These are phyloP conservation scores for Tetranychus piercei DNA, from an alignment of 2,888 invertebrate genomes.

Conservation along the genomic window DNA sequence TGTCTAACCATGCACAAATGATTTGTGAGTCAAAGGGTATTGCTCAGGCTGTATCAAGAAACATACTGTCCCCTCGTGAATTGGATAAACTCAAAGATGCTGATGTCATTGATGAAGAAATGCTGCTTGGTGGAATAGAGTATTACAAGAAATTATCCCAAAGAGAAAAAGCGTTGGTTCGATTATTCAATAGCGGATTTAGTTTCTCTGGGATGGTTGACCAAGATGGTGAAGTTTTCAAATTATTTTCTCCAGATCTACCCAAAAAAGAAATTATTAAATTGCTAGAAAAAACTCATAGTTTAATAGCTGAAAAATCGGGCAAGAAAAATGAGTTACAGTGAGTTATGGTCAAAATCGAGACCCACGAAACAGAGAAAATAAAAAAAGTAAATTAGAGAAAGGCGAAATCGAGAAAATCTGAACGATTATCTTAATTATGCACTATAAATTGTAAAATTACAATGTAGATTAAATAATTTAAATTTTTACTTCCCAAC, in stretches of 20 bases:
- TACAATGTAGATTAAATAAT: too few species aligned
- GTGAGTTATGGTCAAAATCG: too few species aligned
- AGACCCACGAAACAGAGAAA: too few species aligned
- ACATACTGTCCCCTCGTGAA: neutral
- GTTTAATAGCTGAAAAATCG: neutral
- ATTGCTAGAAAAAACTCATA: neutral
- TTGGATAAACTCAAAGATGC: neutral
- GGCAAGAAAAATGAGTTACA: too few species aligned
- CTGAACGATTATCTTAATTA: too few species aligned
- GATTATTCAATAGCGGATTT: neutral
- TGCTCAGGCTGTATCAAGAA: neutral
- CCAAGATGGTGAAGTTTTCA: neutral
- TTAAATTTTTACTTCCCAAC: too few species aligned
- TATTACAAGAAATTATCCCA: neutral
- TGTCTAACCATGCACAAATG: neutral
- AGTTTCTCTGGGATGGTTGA: neutral
- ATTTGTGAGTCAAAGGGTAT: neutral
- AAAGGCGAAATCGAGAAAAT: too few species aligned
- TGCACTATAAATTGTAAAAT: too few species aligned
- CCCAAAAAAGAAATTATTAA: neutral
- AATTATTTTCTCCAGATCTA: neutral
- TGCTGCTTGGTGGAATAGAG: neutral
- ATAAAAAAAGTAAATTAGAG: too few species aligned
- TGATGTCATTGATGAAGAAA: neutral
- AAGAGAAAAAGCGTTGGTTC: neutral